These are phyloP conservation scores for Lordiphosa collinella DNA, from an alignment of 1,140 invertebrate species.

Conservation along the genomic window DNA sequence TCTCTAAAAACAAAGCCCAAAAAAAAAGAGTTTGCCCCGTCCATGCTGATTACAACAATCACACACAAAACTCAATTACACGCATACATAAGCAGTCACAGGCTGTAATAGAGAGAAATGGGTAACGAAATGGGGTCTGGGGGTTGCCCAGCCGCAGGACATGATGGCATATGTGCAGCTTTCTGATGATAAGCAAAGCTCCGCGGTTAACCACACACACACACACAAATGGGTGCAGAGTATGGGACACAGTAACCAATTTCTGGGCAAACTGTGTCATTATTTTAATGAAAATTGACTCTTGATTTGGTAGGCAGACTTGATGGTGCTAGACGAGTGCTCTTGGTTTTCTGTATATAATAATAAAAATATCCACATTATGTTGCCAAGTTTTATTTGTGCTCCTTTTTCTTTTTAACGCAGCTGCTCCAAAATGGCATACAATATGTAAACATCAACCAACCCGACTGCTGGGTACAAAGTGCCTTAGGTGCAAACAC, in stretches of 20 bases:
- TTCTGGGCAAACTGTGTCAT: slow-evolving; percentile 47
- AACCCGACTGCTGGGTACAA: slow-evolving; percentile 25
- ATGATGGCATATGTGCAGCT: slow-evolving; percentile 39
- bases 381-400: slow-evolving; percentile 3
- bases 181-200: slow-evolving; percentile 50
- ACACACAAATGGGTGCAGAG: slow-evolving; percentile 6
- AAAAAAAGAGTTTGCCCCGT: background rate
- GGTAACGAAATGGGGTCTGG: background rate
- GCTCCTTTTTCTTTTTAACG: slow-evolving; percentile 16
- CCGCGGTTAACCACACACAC: slow-evolving; percentile 58
- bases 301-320: slow-evolving; percentile 21
- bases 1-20: background rate
- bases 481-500: slow-evolving; percentile 73
- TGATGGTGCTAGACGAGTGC: too few species aligned
- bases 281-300: slow-evolving; percentile 71
- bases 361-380: slow-evolving; percentile 43
- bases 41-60: slow-evolving; percentile 44
- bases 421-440: slow-evolving; percentile 50
- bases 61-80: slow-evolving; percentile 65
- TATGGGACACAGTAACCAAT: slow-evolving; percentile 23
- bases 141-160: slow-evolving; percentile 49
- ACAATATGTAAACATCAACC: slow-evolving; percentile 44
- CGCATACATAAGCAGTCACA: slow-evolving; percentile 49
- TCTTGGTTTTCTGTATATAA: slow-evolving; percentile 3
- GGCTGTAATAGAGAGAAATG: background rate